phyloP scores from a whole-genome alignment of 1,140 invertebrate species.

The Pseudobourletiella spinata region DNA sequence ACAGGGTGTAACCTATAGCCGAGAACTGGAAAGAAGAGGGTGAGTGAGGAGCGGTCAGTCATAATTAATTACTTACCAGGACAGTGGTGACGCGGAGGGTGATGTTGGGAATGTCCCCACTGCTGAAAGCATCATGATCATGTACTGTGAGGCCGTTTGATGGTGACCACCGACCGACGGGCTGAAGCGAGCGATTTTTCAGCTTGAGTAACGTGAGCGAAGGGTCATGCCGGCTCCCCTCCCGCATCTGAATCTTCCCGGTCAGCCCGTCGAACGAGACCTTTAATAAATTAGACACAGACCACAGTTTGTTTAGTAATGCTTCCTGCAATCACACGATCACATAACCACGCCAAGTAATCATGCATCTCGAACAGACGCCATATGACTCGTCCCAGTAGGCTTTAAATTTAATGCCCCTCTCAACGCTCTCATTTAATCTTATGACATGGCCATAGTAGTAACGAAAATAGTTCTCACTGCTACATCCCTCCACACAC shows the following conservation, averaged over 20 bases:
- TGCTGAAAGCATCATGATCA: constrained; percentile 39
- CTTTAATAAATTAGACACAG: too few relatives aligned
- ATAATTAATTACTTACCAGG: constrained; percentile 28
- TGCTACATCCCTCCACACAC: too few relatives aligned
- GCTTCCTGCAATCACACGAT: not conserved
- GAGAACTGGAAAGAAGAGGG: not conserved
- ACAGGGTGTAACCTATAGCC: too few relatives aligned
- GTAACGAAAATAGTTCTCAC: too few relatives aligned
- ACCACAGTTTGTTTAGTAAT: too few relatives aligned
- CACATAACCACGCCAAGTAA: not conserved
- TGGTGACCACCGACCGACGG: constrained; percentile 56
- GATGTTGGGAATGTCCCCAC: constrained; percentile 42
- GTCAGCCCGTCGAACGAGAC: constrained; percentile 65
- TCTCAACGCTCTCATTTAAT: too few relatives aligned
- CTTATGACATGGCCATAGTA: too few relatives aligned
- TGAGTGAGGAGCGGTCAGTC: too few relatives aligned
- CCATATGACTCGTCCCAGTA: too few relatives aligned
- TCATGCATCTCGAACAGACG: not conserved
- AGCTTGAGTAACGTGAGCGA: constrained; percentile 69
- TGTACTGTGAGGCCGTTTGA: constrained; percentile 26
- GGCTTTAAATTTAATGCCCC: too few relatives aligned
- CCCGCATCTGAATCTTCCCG: constrained; percentile 67
- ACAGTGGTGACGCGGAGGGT: constrained; percentile 47
- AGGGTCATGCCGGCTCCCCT: constrained; percentile 61
- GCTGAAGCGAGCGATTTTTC: constrained; percentile 58